Base-by-base conservation (phyloP, 2,113 vertebrate genomes). In the Strix aluco region DNA sequence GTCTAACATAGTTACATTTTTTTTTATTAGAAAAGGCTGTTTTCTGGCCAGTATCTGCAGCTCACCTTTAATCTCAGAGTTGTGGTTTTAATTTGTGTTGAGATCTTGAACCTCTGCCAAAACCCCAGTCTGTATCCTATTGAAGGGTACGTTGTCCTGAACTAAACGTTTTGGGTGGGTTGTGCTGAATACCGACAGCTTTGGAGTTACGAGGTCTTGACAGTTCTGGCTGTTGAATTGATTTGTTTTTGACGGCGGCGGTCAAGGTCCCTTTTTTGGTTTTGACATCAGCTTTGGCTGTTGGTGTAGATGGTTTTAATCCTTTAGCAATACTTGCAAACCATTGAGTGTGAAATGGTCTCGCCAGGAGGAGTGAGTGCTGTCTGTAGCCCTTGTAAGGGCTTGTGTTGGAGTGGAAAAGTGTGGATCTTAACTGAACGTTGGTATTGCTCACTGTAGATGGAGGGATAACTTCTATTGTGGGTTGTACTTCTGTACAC, bases 321-420 rank as follows among this genome's bases (percentile, higher is more conserved):
- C 21, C 58, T 54, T 14, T 7, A 61, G 66, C 42, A 20, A 18
- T 40, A 20, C 8, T 42, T 62, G 36, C 1, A 4, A 40, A 74
- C 44, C 9, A 0, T 25, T 47, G 63, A 6, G 54, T 26, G 73
- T 81, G 79, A 25, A 40, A 17, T 4, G 19, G 29, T 38, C 61
- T 81, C 9, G 3, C 20, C 25, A 69, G 58, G 36, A 65, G 71
- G 59, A 74, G 46, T 14, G 13, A 2, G 21, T 49, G 66, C 46
- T 1, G 2, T 32, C 46, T 1, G 2, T 32, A 32, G 54, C 40
- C 57, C 49, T n/a, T 47, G 47, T 29, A 21, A 26, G 0, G 0
- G 15, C 83, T 36, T 5, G 4, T 29, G 58, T 11, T 55, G 42
- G n/a, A 27, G 36, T 12, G 14, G 54, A 25, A 27, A 42, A 77